Conservation (phyloP, 2,888 invertebrate genomes). For the Cacoxenus indagator region DNA sequence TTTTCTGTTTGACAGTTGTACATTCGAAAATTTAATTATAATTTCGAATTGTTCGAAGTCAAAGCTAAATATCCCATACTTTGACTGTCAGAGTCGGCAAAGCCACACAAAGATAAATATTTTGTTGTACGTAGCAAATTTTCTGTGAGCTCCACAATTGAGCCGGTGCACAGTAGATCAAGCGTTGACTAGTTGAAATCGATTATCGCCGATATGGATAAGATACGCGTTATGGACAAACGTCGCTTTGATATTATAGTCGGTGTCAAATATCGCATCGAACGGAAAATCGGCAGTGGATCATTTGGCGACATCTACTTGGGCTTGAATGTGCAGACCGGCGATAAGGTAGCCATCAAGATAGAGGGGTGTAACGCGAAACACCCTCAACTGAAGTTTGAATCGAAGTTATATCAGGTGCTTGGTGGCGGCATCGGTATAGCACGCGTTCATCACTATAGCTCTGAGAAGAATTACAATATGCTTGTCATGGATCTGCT, state of each 20-base stretch:
- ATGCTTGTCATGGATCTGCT: constrained; percentile 98
- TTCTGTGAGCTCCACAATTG: no score
- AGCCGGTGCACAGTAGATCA: no score
- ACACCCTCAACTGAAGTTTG: constrained; percentile 97
- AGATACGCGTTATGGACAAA: constrained; percentile 5
- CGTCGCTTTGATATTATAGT: constrained; percentile 11
- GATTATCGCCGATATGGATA: constrained; percentile 9
- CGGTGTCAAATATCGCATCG: constrained; percentile 12
- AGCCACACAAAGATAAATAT: no score
- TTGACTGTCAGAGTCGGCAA: no score
- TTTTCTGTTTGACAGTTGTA: no score
- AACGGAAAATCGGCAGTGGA: constrained; percentile 76
- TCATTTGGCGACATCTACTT: constrained; percentile 98
- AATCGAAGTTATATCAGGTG: constrained; percentile 97
- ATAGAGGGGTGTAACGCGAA: constrained; percentile 94
- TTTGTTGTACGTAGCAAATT: no score
- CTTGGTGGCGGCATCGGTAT: constrained; percentile 95
- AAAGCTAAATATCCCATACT: no score
- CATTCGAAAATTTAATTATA: no score
- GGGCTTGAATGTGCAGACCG: constrained; percentile 87
- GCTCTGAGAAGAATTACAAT: constrained; percentile 95
- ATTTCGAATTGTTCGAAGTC: no score
- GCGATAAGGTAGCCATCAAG: constrained; percentile 98
- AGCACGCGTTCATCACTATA: constrained; percentile 93
- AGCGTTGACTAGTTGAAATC: no score